Conservation (phyloP, 2,797 vertebrate species). For the Siniperca obscura region DNA sequence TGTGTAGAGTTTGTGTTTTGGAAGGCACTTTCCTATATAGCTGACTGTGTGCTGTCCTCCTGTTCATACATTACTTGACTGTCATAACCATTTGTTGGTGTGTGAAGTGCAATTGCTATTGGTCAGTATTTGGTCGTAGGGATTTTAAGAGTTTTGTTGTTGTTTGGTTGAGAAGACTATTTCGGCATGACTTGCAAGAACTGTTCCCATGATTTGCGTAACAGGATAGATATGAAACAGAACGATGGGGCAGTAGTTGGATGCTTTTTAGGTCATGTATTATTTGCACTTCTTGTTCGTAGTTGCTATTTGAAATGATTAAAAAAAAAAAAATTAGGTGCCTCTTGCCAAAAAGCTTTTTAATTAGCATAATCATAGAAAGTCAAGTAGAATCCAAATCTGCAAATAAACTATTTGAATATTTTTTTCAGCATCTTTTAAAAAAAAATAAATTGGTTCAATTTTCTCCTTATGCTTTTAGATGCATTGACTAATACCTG, state of each 20-base stretch:
- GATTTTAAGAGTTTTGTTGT: constrained; percentile 59
- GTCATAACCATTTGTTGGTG: constrained; percentile 72
- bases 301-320: constrained; percentile 58
- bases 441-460: constrained; percentile 23
- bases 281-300: constrained; percentile 75
- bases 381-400: constrained; percentile 62
- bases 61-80: constrained; percentile 24
- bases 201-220: constrained; percentile 81
- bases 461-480: constrained; percentile 53
- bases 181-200: constrained; percentile 57
- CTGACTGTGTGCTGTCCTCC: constrained; percentile 40
- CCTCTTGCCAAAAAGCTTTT: constrained; percentile 77
- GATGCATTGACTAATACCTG: constrained; percentile 57
- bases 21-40: constrained; percentile 52
- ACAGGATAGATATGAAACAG: constrained; percentile 59
- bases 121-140: constrained; percentile 75
- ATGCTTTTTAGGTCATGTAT: constrained; percentile 69
- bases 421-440: constrained; percentile 59
- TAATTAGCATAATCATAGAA: constrained; percentile 49
- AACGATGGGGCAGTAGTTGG: constrained; percentile 47
- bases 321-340: constrained; percentile 53
- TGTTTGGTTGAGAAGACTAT: constrained; percentile 63
- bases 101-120: constrained; percentile 82
- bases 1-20: constrained; percentile 52
- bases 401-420: constrained; percentile 34